Evolutionary conservation across 1,140 invertebrate genomes (phyloP).

Genomic region (Copidosoma floridanum): DNA sequence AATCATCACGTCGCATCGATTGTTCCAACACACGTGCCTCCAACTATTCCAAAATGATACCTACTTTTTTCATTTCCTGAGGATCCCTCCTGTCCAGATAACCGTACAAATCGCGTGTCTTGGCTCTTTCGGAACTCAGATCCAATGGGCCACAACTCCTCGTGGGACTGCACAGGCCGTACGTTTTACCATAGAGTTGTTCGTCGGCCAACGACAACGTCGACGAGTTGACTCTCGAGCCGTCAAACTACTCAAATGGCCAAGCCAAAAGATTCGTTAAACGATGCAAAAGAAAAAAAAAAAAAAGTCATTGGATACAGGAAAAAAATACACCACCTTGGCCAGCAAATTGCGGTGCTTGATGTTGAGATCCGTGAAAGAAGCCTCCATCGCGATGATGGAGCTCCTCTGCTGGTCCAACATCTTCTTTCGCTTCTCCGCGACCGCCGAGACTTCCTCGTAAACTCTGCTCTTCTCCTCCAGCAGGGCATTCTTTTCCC

Average conservation of each 20-base stretch:
- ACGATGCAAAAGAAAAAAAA: too few species aligned
- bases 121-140: constrained; percentile 38
- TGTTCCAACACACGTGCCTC: background rate
- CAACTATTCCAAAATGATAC: background rate
- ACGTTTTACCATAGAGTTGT: too few species aligned
- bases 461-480: constrained; percentile 45
- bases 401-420: constrained; percentile 47
- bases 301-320: constrained; percentile 1
- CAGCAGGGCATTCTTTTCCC: constrained; percentile 43
- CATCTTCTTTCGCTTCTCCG: constrained; percentile 52
- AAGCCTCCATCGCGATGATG: constrained; percentile 49
- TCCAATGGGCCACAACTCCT: constrained; percentile 36
- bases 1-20: background rate
- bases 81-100: background rate
- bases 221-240: too few species aligned
- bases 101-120: background rate
- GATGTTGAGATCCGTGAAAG: constrained; percentile 49
- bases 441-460: constrained; percentile 41
- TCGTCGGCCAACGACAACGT: too few species aligned
- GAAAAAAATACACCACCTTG: constrained; percentile 45
- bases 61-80: constrained; percentile 16
- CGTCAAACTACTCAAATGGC: too few species aligned
- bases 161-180: constrained; percentile 27
- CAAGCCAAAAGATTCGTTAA: too few species aligned
- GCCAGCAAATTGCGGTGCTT: constrained; percentile 47